These are phyloP conservation scores for Eristalis intricaria DNA, from an alignment of 2,888 invertebrate genomes.

Conservation along the genomic window DNA sequence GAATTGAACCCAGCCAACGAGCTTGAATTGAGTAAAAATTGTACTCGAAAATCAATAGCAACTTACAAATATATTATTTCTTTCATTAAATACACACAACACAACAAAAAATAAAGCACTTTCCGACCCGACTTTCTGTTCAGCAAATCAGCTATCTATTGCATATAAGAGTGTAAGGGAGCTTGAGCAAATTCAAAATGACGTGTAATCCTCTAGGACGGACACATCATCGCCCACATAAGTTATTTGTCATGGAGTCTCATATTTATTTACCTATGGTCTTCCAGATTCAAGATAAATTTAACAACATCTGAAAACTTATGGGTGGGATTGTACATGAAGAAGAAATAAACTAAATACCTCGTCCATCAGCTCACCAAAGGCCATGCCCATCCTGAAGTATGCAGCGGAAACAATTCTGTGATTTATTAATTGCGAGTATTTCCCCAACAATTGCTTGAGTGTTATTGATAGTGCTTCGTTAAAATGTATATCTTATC, in stretches of 20 bases:
- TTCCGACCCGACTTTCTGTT: too few species aligned
- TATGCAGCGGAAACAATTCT: neutral
- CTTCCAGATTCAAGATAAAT: neutral
- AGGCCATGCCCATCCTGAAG: neutral
- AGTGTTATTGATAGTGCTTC: neutral
- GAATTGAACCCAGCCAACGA: too few species aligned
- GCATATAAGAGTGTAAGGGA: too few species aligned
- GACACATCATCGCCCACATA: neutral
- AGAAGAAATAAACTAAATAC: neutral
- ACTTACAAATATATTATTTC: too few species aligned
- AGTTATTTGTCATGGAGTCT: neutral
- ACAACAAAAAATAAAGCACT: too few species aligned
- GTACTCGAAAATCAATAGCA: too few species aligned
- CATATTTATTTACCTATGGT: neutral
- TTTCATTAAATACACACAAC: too few species aligned
- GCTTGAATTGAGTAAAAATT: too few species aligned
- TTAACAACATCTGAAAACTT: neutral
- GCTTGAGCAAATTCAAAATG: neutral
- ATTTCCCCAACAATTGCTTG: slow-evolving; percentile 6
- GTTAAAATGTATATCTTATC: slow-evolving; percentile 17
- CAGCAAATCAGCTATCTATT: neutral
- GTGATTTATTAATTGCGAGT: slow-evolving; percentile 39
- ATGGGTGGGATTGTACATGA: neutral
- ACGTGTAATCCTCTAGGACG: neutral
- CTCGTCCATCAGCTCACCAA: neutral